phyloP scores from a whole-genome alignment of 2,113 vertebrate genomes.

The Corynorhinus townsendii region DNA sequence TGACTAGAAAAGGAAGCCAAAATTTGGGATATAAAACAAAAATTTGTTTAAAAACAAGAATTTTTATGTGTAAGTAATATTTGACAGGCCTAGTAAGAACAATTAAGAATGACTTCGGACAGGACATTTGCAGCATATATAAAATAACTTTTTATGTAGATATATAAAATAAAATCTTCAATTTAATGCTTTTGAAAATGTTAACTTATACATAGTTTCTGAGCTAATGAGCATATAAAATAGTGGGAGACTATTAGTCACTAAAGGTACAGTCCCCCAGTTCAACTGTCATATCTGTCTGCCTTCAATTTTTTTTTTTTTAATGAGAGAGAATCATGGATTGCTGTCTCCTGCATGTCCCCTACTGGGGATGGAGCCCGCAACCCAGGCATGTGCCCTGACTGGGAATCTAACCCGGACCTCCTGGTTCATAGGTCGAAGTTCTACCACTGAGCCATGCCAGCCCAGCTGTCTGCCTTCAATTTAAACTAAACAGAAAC shows the following conservation, averaged over 20 bases:
- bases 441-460: too few species aligned
- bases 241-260: not conserved
- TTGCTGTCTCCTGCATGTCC: too few species aligned
- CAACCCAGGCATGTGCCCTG: too few species aligned
- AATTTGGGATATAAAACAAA: not conserved
- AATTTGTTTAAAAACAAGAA: slow-evolving; percentile 17
- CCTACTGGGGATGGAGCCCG: too few species aligned
- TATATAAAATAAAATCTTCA: not conserved
- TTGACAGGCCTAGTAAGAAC: not conserved
- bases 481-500: not conserved
- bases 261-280: not conserved
- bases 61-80: slow-evolving; percentile 4
- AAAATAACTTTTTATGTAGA: slow-evolving; percentile 10
- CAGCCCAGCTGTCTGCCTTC: not conserved
- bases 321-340: too few species aligned
- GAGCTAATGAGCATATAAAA: slow-evolving; percentile 21
- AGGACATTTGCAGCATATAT: not conserved
- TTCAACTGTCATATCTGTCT: not conserved
- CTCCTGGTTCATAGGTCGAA: too few species aligned
- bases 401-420: too few species aligned
- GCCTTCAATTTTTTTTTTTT: not conserved
- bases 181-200: not conserved
- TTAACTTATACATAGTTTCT: not conserved
- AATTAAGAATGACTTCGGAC: slow-evolving; percentile 20
- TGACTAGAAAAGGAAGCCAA: not conserved